Evolutionary conservation across 2,113 vertebrate species (phyloP).

Genomic region (Sorex fumeus): DNA sequence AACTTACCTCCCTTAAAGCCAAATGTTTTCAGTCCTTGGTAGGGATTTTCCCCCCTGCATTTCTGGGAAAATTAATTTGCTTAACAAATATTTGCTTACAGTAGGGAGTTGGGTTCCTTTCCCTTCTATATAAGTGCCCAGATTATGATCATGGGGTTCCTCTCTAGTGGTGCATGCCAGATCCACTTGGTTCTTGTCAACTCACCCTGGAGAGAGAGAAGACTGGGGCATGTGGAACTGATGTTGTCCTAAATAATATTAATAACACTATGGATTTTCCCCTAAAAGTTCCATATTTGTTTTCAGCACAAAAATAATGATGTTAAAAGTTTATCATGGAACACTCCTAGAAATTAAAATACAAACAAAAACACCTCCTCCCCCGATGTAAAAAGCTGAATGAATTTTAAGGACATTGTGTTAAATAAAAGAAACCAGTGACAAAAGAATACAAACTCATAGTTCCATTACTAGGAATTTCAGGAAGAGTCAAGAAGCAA

Average conservation of each 20-base stretch:
- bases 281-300: not conserved
- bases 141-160: too few relatives aligned
- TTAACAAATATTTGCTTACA: conserved; percentile 15
- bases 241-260: not conserved
- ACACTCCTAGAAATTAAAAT: not conserved
- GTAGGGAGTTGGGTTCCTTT: not conserved
- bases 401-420: not conserved
- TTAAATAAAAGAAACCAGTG: not conserved
- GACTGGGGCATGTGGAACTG: not conserved
- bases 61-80: not conserved
- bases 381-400: not conserved
- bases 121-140: not conserved
- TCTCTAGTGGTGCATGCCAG: too few relatives aligned
- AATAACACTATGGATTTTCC: not conserved
- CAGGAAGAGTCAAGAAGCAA: not conserved
- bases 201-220: not conserved
- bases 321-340: not conserved
- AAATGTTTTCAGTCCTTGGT: conserved; percentile 17
- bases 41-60: conserved; percentile 5
- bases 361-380: not conserved
- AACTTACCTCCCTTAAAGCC: not conserved
- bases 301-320: conserved; percentile 27
- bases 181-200: not conserved
- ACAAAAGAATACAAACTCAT: not conserved
- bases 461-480: not conserved